phyloP scores from a whole-genome alignment of 37 sponge, comb jelly and placozoan species.

The Halichondria panicea region DNA sequence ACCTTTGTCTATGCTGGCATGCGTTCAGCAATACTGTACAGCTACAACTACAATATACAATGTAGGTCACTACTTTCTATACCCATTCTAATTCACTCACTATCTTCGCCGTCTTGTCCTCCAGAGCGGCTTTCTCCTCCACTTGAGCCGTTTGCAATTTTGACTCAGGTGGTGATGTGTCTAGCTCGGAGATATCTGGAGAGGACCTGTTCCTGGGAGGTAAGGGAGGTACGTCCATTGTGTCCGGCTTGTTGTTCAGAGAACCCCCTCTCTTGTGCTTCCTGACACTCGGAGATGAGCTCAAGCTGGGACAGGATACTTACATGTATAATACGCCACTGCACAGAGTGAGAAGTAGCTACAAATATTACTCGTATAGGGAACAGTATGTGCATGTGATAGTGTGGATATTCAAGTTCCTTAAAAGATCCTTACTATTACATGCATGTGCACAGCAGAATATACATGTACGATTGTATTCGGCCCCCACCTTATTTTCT shows the following conservation, averaged over 20 bases:
- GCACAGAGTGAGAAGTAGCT: too few species aligned
- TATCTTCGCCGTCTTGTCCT: not conserved
- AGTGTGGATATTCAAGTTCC: too few species aligned
- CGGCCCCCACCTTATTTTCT: conserved; percentile 27
- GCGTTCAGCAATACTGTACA: too few species aligned
- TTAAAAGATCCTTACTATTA: too few species aligned
- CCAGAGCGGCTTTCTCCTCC: not conserved
- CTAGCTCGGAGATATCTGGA: not conserved
- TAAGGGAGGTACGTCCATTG: not conserved
- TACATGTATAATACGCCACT: too few species aligned
- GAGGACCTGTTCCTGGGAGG: conserved; percentile 6
- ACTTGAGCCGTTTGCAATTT: not conserved
- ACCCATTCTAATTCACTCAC: not conserved
- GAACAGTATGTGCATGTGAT: too few species aligned
- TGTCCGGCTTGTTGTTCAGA: not conserved
- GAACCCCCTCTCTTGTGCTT: conserved; percentile 17
- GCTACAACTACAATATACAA: too few species aligned
- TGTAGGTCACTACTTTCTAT: not conserved
- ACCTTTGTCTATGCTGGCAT: too few species aligned
- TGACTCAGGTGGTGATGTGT: not conserved
- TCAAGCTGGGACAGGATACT: not conserved
- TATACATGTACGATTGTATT: not conserved
- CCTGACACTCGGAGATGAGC: conserved; percentile 8
- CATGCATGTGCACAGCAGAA: not conserved
- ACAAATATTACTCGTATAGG: too few species aligned